Percentiles rank a stretch among this genome's conserved stretches.
These are phyloP conservation scores for Ophion ventricosus DNA, from an alignment of 2,888 invertebrate genomes.

Conservation along the genomic window DNA sequence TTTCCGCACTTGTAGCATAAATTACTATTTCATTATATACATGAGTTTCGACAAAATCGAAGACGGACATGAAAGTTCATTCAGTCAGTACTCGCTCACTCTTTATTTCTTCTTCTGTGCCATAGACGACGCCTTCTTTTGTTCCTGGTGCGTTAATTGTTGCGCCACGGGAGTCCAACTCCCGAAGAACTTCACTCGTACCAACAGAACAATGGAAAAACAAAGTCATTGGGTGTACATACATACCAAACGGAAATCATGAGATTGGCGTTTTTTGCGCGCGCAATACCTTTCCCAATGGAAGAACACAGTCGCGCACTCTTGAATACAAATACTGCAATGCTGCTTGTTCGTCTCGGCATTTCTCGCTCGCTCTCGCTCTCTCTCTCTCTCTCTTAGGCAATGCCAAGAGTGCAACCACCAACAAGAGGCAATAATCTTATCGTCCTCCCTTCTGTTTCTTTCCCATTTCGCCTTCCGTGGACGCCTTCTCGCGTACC, in stretches of 20 bases:
- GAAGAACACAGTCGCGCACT: not conserved
- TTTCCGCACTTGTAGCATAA: too few relatives aligned
- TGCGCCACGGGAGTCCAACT: constrained; percentile 50
- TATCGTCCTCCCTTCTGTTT: constrained; percentile 7
- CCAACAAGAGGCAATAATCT: constrained; percentile 36
- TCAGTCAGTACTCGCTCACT: not conserved
- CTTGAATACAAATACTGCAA: not conserved
- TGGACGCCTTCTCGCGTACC: not conserved
- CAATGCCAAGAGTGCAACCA: not conserved
- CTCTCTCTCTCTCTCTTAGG: not conserved
- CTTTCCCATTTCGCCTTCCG: not conserved
- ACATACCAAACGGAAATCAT: not conserved
- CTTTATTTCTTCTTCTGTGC: constrained; percentile 8
- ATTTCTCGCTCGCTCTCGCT: not conserved
- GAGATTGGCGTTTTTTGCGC: constrained; percentile 22
- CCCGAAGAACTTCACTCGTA: constrained; percentile 34
- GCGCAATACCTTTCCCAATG: not conserved
- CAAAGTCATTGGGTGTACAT: constrained; percentile 38
- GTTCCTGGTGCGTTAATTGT: constrained; percentile 44
- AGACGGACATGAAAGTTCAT: not conserved
- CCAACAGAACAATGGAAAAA: constrained; percentile 52
- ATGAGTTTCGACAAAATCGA: too few relatives aligned
- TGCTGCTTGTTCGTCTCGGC: not conserved
- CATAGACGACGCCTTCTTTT: constrained; percentile 32
- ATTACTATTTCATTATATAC: too few relatives aligned